A percentile compares a stretch with the other conserved stretches of the same genome.
phyloP scores from a whole-genome alignment of 2,888 invertebrate genomes.

The Dicyrtomina minuta region DNA sequence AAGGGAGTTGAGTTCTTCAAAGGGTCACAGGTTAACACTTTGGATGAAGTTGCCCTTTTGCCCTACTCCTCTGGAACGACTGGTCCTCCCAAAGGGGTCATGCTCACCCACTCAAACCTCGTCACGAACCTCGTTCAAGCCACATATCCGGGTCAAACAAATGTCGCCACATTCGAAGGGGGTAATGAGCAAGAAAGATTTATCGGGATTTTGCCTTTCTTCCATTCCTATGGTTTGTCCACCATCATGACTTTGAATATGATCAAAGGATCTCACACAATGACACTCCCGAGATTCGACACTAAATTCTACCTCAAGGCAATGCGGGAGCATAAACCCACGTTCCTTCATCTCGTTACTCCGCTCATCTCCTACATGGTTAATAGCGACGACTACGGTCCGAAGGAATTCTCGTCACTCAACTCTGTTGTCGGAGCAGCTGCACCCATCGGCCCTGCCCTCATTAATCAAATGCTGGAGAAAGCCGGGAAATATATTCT shows the following conservation, averaged over 20 bases:
- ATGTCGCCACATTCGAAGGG: conserved; percentile 20
- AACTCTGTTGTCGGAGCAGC: conserved; percentile 66
- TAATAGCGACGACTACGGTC: conserved; percentile 67
- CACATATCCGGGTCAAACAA: conserved; percentile 24
- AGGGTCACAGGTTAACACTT: conserved; percentile 42
- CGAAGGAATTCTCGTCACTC: conserved; percentile 67
- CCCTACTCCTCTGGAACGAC: conserved; percentile 46
- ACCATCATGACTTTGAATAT: conserved; percentile 32
- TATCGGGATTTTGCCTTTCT: conserved; percentile 50
- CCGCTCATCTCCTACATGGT: conserved; percentile 74
- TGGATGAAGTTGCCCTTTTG: conserved; percentile 35
- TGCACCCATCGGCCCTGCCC: conserved; percentile 62
- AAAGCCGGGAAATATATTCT: conserved; percentile 55
- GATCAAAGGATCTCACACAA: conserved; percentile 39
- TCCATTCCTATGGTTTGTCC: conserved; percentile 46
- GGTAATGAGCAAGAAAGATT: conserved; percentile 39
- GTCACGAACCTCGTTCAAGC: conserved; percentile 38
- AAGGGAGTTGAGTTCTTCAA: conserved; percentile 38
- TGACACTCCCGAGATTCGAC: conserved; percentile 47
- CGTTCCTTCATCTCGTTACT: conserved; percentile 65
- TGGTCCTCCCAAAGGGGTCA: too few species aligned
- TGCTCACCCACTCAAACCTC: conserved; percentile 47
- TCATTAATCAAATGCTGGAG: conserved; percentile 64
- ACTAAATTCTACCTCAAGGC: conserved; percentile 40
- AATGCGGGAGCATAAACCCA: conserved; percentile 45